These are phyloP conservation scores for Drosophila kanapiae DNA, from an alignment of 1,140 invertebrate species.

Conservation along the genomic window DNA sequence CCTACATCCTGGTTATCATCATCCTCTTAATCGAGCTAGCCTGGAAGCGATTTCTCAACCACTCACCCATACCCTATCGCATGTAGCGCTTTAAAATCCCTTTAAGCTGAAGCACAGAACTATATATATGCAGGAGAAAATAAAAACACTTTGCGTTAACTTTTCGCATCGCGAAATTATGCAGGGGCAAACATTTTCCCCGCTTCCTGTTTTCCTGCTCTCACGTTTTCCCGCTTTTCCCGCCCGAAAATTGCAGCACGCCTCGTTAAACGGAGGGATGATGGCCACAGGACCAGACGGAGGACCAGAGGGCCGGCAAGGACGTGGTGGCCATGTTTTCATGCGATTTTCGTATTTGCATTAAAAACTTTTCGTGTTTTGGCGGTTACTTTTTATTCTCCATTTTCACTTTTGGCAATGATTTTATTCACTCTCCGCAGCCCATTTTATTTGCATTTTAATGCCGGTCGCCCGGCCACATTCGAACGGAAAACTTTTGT, in stretches of 20 bases:
- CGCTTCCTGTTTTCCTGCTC: slow-evolving; percentile 68
- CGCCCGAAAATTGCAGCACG: slow-evolving; percentile 57
- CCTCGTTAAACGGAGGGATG: slow-evolving; percentile 48
- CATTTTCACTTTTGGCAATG: slow-evolving; percentile 43
- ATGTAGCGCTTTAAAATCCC: slow-evolving; percentile 54
- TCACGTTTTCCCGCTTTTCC: slow-evolving; percentile 21
- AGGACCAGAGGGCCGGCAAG: neutral
- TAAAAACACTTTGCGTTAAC: slow-evolving; percentile 73
- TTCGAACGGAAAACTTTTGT: slow-evolving; percentile 19
- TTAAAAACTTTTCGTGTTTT: slow-evolving; percentile 76
- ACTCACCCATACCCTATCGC: neutral
- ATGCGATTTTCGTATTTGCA: slow-evolving; percentile 77
- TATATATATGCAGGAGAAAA: slow-evolving; percentile 37
- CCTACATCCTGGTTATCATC: slow-evolving; percentile 63
- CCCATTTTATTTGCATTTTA: slow-evolving; percentile 71
- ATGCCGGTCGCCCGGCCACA: slow-evolving; percentile 11
- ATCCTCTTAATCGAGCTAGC: slow-evolving; percentile 58
- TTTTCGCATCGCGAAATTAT: slow-evolving; percentile 71
- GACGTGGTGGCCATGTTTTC: slow-evolving; percentile 56
- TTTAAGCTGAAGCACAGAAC: slow-evolving; percentile 40
- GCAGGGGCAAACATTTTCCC: slow-evolving; percentile 52
- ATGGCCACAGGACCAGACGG: no score
- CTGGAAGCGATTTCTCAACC: slow-evolving; percentile 61
- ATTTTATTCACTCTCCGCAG: slow-evolving; percentile 47
- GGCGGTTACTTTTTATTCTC: slow-evolving; percentile 58